Percentiles rank a stretch among this genome's conserved stretches.
Evolutionary conservation across 2,113 vertebrate genomes (phyloP).

Genomic region (Chitala chitala): DNA sequence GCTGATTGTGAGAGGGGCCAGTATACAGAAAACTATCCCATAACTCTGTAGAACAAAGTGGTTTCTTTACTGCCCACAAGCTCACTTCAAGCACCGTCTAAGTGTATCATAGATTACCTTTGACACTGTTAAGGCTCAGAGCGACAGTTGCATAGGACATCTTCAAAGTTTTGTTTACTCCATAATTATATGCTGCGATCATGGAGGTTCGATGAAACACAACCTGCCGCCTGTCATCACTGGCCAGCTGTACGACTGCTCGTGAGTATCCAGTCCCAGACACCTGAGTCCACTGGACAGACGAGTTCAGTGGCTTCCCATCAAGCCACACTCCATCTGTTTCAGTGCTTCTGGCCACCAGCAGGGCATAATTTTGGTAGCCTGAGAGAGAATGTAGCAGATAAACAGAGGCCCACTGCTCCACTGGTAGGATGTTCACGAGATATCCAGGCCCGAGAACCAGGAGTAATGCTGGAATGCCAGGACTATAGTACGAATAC

Average conservation of each 20-base stretch:
- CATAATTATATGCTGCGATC: conserved; percentile 50
- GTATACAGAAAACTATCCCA: neutral
- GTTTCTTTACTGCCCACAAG: too few relatives aligned
- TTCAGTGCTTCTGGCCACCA: conserved; percentile 35
- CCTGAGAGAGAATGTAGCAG: rapidly evolving
- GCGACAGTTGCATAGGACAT: conserved; percentile 47
- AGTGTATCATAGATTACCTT: conserved; percentile 44
- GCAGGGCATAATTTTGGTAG: rapidly evolving
- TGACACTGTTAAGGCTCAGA: conserved; percentile 31
- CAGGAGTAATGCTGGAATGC: conserved; percentile 36
- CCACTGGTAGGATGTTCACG: conserved; percentile 25
- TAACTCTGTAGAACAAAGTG: neutral
- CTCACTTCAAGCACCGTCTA: too few relatives aligned
- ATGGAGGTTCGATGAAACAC: conserved; percentile 50
- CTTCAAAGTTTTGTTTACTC: rapidly evolving
- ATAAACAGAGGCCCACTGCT: conserved; percentile 45
- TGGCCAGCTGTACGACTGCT: rapidly evolving
- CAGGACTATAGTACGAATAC: neutral
- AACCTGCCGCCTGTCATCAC: rapidly evolving
- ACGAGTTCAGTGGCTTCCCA: rapidly evolving
- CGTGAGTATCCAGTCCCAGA: conserved; percentile 26
- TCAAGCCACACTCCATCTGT: neutral
- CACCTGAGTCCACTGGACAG: conserved; percentile 19
- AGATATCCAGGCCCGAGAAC: conserved; percentile 40
- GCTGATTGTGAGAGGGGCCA: too few relatives aligned